Conservation (phyloP, 2,888 invertebrate genomes). For the Spilarctia lutea region DNA sequence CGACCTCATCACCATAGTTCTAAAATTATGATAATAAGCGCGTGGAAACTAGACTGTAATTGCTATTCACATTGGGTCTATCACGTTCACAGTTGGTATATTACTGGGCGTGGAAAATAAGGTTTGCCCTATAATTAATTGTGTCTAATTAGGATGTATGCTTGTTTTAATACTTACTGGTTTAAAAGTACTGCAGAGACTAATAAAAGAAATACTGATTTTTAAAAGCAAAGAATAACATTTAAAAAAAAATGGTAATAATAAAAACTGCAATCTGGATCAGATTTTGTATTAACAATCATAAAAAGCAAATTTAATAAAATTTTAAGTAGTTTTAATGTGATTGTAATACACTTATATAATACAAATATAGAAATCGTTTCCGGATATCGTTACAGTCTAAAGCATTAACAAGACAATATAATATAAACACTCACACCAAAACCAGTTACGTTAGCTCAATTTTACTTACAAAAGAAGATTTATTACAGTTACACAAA, state of each 20-base stretch:
- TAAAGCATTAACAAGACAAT: not conserved
- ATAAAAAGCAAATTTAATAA: not conserved
- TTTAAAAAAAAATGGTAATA: not conserved
- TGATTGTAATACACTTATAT: not conserved
- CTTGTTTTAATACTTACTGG: not conserved
- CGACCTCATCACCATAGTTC: not conserved
- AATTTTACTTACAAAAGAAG: not conserved
- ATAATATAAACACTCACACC: not conserved
- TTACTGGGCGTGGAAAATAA: not conserved
- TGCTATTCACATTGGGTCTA: no score
- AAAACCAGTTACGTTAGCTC: not conserved
- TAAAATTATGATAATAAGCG: not conserved
- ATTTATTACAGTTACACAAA: conserved; percentile 47
- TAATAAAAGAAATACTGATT: not conserved
- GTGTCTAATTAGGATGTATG: not conserved
- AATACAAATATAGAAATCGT: not conserved
- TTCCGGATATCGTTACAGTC: not conserved
- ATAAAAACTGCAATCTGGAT: not conserved
- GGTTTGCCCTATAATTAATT: not conserved
- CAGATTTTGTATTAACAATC: not conserved
- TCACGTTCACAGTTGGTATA: not conserved
- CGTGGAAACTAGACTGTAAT: not conserved
- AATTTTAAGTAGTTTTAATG: not conserved
- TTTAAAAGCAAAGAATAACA: no score
- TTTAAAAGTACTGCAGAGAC: not conserved